phyloP scores from a whole-genome alignment of 1,140 invertebrate genomes.

The Hesperophylax magnus region DNA sequence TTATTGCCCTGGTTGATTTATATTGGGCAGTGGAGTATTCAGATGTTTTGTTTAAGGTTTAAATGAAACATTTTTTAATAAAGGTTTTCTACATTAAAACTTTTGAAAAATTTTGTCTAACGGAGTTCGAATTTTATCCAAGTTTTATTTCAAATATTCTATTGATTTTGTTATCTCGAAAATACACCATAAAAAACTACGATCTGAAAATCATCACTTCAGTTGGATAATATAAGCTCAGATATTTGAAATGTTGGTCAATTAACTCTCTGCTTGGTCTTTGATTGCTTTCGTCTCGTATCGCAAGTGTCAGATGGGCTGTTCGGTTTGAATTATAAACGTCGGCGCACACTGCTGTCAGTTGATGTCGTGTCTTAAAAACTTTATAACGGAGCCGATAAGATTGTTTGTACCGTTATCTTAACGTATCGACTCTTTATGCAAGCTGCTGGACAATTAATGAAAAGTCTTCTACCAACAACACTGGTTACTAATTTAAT shows the following conservation, averaged over 20 bases:
- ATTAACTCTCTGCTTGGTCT: not conserved
- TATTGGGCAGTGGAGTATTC: too few relatives aligned
- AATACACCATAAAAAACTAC: too few relatives aligned
- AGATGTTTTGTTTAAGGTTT: too few relatives aligned
- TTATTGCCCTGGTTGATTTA: too few relatives aligned
- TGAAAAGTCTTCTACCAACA: not conserved
- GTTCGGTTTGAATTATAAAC: not conserved
- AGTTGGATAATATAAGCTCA: too few relatives aligned
- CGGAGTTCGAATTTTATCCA: too few relatives aligned
- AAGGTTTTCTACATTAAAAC: too few relatives aligned
- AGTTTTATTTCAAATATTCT: too few relatives aligned
- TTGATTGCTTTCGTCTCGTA: not conserved
- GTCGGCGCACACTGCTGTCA: not conserved
- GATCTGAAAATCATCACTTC: too few relatives aligned
- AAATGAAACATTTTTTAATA: too few relatives aligned
- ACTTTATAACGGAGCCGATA: conserved; percentile 12
- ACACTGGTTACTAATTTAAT: not conserved
- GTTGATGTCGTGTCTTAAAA: not conserved
- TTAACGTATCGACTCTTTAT: not conserved
- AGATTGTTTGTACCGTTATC: conserved; percentile 6
- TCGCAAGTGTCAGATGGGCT: not conserved
- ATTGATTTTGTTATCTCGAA: too few relatives aligned
- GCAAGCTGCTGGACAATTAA: not conserved
- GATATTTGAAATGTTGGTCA: not conserved
- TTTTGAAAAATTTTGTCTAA: too few relatives aligned